Evolutionary conservation across 2,888 invertebrate species (phyloP).

Genomic region (Papilio demoleus): DNA sequence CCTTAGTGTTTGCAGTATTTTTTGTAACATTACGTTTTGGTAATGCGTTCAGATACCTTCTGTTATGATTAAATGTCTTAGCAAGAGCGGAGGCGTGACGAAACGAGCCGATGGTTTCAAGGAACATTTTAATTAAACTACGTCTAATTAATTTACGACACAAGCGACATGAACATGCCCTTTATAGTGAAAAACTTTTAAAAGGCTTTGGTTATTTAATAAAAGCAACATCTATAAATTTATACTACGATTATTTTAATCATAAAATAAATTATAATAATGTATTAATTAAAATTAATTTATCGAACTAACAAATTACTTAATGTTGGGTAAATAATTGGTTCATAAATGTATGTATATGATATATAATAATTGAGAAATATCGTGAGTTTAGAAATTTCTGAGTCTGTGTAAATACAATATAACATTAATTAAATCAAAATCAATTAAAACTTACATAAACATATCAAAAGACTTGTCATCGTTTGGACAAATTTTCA

Average conservation of each 20-base stretch:
- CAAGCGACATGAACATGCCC: constrained; percentile 15
- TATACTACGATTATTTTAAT: background rate
- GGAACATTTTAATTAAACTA: constrained; percentile 56
- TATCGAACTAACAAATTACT: background rate
- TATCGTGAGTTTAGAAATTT: background rate
- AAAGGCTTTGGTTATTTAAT: background rate
- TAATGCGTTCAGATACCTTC: constrained; percentile 50
- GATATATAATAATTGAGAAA: no score
- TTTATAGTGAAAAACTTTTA: background rate
- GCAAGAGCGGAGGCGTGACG: constrained; percentile 59
- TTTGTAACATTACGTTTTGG: constrained; percentile 54
- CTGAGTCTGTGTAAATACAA: no score
- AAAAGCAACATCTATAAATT: background rate
- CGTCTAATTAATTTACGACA: constrained; percentile 51
- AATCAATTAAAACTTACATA: background rate
- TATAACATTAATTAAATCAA: background rate
- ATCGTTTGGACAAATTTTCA: constrained; percentile 34
- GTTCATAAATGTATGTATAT: no score
- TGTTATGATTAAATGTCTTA: constrained; percentile 65
- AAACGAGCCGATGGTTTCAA: constrained; percentile 53
- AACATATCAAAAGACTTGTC: constrained; percentile 13
- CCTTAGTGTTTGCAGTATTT: constrained; percentile 47
- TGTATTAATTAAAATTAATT: no score
- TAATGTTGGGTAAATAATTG: no score
- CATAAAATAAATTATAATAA: no score